Conservation (phyloP, 2,113 vertebrate species). For the Andinoacara biseriatus region DNA sequence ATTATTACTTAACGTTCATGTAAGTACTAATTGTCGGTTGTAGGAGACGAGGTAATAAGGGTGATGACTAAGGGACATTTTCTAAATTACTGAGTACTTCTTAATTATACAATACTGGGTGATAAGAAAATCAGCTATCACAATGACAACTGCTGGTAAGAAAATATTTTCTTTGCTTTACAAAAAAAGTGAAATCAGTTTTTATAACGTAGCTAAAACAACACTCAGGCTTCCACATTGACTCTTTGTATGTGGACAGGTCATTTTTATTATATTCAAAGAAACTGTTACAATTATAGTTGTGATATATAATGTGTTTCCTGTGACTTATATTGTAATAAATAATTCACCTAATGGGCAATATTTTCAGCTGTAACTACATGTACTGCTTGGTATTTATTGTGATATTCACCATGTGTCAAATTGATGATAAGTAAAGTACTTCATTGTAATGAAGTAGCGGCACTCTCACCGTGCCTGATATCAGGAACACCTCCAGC, state of each 20-base stretch:
- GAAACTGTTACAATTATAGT: background rate
- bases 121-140: background rate
- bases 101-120: background rate
- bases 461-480: background rate
- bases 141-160: background rate
- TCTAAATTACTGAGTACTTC: background rate
- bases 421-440: background rate
- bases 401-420: background rate
- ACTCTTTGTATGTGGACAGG: too few relatives aligned
- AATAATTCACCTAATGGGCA: background rate
- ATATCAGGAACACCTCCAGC: background rate
- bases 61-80: background rate
- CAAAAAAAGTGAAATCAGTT: background rate
- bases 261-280: background rate
- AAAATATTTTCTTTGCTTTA: background rate
- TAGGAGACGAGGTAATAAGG: background rate
- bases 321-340: background rate
- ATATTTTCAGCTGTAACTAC: background rate
- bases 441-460: background rate
- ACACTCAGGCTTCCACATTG: too few relatives aligned
- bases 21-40: background rate
- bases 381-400: background rate
- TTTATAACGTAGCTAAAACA: background rate
- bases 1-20: background rate
- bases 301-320: background rate